A percentile compares a stretch with the other conserved stretches of the same genome.
These are phyloP conservation scores for Deroplatys truncata DNA, from an alignment of 2,888 invertebrate species.

Conservation along the genomic window DNA sequence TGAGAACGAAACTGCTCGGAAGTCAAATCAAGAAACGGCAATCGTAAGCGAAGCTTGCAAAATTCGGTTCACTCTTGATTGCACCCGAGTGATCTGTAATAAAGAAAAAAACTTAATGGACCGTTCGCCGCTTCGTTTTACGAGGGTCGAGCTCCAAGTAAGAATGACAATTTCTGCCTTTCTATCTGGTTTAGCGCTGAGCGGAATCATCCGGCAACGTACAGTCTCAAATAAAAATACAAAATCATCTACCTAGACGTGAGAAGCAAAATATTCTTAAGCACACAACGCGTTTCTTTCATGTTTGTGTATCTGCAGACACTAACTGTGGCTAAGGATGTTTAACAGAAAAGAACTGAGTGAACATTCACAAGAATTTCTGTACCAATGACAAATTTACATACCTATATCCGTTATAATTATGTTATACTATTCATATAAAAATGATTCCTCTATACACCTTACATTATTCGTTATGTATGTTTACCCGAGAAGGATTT, in stretches of 20 bases:
- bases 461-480: too few species aligned
- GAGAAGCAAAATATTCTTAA: too few species aligned
- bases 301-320: too few species aligned
- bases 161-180: not conserved
- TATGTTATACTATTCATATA: too few species aligned
- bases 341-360: too few species aligned
- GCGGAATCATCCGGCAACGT: not conserved
- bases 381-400: too few species aligned
- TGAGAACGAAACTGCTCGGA: not conserved
- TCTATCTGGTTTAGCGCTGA: not conserved
- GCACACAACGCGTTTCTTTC: too few species aligned
- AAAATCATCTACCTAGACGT: not conserved
- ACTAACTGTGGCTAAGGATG: too few species aligned
- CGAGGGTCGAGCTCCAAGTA: not conserved
- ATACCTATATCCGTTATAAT: too few species aligned
- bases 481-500: too few species aligned
- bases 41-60: not conserved
- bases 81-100: not conserved
- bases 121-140: not conserved
- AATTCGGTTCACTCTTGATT: not conserved
- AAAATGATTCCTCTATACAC: too few species aligned
- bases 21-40: not conserved
- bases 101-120: not conserved
- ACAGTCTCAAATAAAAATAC: not conserved
- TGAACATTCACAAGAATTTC: too few species aligned